Conservation (phyloP, 2,888 invertebrate genomes). For the Cybosia mesomella region DNA sequence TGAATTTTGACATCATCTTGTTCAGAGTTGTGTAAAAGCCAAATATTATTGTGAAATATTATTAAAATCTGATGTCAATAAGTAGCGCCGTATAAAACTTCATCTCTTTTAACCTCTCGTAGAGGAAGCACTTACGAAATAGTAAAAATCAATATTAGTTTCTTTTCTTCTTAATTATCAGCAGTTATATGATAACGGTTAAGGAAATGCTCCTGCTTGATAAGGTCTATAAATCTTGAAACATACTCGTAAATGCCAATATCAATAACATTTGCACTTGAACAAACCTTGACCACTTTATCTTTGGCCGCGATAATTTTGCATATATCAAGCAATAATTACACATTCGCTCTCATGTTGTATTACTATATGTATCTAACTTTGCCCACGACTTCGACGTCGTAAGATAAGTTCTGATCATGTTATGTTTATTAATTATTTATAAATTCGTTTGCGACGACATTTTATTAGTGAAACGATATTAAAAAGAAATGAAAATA, state of each 20-base stretch:
- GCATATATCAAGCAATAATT: not conserved
- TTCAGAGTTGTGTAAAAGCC: not conserved
- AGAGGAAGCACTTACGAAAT: too few species aligned
- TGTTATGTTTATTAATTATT: too few species aligned
- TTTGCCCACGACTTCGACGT: too few species aligned
- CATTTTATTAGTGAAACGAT: too few species aligned
- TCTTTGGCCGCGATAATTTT: not conserved
- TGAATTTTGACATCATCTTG: not conserved
- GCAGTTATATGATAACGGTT: too few species aligned
- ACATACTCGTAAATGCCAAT: not conserved
- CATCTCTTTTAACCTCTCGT: too few species aligned
- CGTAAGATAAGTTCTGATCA: too few species aligned
- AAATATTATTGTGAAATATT: not conserved
- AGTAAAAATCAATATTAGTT: too few species aligned
- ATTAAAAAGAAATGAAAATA: too few species aligned
- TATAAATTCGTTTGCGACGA: too few species aligned
- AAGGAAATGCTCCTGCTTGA: not conserved
- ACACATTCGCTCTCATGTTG: not conserved
- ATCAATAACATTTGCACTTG: constrained; percentile 20
- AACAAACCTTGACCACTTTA: constrained; percentile 7
- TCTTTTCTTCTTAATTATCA: too few species aligned
- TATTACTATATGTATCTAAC: not conserved
- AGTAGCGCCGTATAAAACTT: too few species aligned
- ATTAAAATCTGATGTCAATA: not conserved
- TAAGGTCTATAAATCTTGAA: not conserved